Base-by-base conservation (phyloP, 2,113 vertebrate genomes). In the Charina bottae region DNA sequence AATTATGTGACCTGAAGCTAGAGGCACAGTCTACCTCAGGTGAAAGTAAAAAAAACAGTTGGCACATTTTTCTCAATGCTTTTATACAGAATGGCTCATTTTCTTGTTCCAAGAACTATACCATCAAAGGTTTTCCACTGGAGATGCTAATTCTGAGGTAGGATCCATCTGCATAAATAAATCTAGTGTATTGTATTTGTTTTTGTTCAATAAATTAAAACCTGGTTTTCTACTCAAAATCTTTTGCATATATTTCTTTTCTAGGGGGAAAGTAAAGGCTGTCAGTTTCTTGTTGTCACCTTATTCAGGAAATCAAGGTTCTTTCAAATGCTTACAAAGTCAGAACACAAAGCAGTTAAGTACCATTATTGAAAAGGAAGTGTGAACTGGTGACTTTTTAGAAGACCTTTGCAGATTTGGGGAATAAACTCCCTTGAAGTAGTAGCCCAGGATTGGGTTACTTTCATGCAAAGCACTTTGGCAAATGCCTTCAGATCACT, bases 241-340 rank as follows among this genome's bases (percentile, higher is more conserved):
- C 84, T 84, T 88, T 86, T 90, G 26, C 17, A 7, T 0, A 0
- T 26, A 72, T 92, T 96, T 95, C 93, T 92, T 96, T 96, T 93
- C 78, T 90, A 99, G 99, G 96, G 94, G 97, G 92, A 99, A 99
- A 96, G 97, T 98, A 92, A 99, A 99, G 97, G 98, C 98, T 0
- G 98, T 99, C 89, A 98, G 98, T 17, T 99, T 99, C 96, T 98
- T 99, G 90, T 97, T 99, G 56, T 92, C 96, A 92, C 86, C 96
- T 5, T 89, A 93, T 83, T 93, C 98, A 97, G 95, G 98, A 98
- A 97, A 98, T 96, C 96, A 98, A 97, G 95, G 87, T 83, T 97
- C 95, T 93, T 95, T 94, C 87, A 97, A 97, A 91, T 95, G 95
- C 91, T 96, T 96, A 91, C 93, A 96, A 94, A 97, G 97, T 95